A percentile compares a stretch with the other conserved stretches of the same genome.
These are phyloP conservation scores for Hyppa rectilinea DNA, from an alignment of 2,888 invertebrate species.

Conservation along the genomic window DNA sequence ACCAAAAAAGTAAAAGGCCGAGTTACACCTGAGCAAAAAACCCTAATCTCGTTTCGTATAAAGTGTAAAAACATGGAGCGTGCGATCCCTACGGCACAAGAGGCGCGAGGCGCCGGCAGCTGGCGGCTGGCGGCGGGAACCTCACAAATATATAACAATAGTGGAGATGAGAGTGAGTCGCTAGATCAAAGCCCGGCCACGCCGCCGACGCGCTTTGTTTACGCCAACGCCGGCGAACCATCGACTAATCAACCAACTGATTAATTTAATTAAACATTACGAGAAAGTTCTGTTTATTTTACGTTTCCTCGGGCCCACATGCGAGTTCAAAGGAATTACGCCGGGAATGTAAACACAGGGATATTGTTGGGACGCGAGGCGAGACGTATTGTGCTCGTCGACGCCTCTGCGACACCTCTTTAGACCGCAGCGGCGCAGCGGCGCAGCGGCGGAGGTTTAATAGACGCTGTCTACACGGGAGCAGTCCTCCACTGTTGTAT, in stretches of 20 bases:
- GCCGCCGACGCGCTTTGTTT: constrained; percentile 85
- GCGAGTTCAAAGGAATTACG: constrained; percentile 89
- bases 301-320: constrained; percentile 90
- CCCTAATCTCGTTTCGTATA: background rate
- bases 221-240: constrained; percentile 86
- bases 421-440: constrained; percentile 6
- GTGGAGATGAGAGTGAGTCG: constrained; percentile 77
- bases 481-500: background rate
- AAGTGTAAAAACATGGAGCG: constrained; percentile 39
- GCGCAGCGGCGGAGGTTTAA: constrained; percentile 8
- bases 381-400: constrained; percentile 64
- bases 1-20: background rate
- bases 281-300: constrained; percentile 90
- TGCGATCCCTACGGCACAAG: constrained; percentile 64
- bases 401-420: constrained; percentile 62
- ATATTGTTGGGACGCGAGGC: constrained; percentile 80
- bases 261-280: constrained; percentile 91
- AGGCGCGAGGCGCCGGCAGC: constrained; percentile 63
- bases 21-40: background rate
- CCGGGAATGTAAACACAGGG: constrained; percentile 85
- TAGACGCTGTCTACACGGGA: constrained; percentile 15
- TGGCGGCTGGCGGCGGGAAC: constrained; percentile 69
- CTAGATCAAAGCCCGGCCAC: constrained; percentile 85
- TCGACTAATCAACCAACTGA: constrained; percentile 90
- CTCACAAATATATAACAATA: constrained; percentile 82